A percentile compares a stretch with the other conserved stretches of the same genome.
phyloP scores from a whole-genome alignment of 1,140 invertebrate species.

The Heliconius nattereri region DNA sequence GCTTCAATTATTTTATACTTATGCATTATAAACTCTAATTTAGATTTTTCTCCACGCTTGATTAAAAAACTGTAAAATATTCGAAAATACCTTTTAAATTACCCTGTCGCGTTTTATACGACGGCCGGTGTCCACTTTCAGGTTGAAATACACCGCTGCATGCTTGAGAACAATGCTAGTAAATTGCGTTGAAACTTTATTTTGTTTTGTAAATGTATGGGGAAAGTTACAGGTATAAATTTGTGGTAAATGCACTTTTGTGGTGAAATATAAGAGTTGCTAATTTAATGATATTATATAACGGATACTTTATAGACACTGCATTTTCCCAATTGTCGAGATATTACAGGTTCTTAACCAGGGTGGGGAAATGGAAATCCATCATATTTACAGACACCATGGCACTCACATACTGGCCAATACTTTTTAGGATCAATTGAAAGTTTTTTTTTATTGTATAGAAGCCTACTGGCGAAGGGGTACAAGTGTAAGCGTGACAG shows the following conservation, averaged over 20 bases:
- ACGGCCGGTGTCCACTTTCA: slow-evolving; percentile 31
- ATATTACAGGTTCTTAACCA: too few species aligned
- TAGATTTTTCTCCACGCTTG: not conserved
- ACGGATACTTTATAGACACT: not conserved
- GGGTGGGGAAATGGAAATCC: too few species aligned
- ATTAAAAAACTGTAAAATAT: not conserved
- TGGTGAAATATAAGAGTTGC: not conserved
- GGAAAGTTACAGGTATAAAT: slow-evolving; percentile 16
- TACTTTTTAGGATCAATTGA: too few species aligned
- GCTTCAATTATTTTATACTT: too few species aligned
- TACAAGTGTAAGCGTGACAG: too few species aligned
- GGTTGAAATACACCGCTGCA: slow-evolving; percentile 38
- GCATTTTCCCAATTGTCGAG: not conserved
- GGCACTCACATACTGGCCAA: too few species aligned
- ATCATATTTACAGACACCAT: too few species aligned
- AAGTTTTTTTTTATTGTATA: not conserved
- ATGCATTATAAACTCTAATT: not conserved
- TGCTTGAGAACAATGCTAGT: slow-evolving; percentile 35
- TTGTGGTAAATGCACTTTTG: not conserved
- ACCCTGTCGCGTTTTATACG: slow-evolving; percentile 36
- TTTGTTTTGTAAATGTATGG: slow-evolving; percentile 13
- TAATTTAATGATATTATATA: not conserved
- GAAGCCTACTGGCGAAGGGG: too few species aligned
- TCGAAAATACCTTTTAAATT: slow-evolving; percentile 33
- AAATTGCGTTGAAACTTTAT: slow-evolving; percentile 28